phyloP scores from a whole-genome alignment of 2,888 invertebrate genomes.

The Orchesellides sinensis region DNA sequence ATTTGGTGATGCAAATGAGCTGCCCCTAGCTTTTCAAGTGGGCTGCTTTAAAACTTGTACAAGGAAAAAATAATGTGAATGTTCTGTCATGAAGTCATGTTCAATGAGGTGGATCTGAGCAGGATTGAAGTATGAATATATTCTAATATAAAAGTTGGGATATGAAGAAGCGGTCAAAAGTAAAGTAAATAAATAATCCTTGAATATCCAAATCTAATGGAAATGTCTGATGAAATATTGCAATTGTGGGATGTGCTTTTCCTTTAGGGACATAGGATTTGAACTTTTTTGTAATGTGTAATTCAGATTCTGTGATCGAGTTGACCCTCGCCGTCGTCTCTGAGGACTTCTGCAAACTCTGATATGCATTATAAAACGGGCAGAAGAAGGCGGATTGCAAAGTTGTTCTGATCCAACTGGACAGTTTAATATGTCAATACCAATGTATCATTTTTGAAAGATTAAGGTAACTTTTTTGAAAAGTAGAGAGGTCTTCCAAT shows the following conservation, averaged over 20 bases:
- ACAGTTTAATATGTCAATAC: conserved; percentile 56
- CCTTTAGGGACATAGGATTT: too few relatives aligned
- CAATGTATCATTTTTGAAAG: conserved; percentile 52
- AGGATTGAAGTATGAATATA: conserved; percentile 13
- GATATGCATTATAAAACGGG: conserved; percentile 35
- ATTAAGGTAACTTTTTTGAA: conserved; percentile 50
- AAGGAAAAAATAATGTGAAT: conserved; percentile 3
- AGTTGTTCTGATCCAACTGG: conserved; percentile 56
- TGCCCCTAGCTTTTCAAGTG: conserved; percentile 41
- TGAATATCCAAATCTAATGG: background rate
- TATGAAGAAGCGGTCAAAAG: background rate
- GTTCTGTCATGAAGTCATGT: conserved; percentile 42
- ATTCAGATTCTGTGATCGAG: conserved; percentile 1
- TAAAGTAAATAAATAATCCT: background rate
- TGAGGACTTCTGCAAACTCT: conserved; percentile 35
- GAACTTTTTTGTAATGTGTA: too few relatives aligned
- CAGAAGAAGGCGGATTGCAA: conserved; percentile 29
- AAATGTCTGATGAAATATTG: background rate
- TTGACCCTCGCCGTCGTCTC: conserved; percentile 30
- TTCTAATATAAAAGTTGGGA: background rate
- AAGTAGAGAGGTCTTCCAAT: background rate
- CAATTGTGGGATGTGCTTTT: background rate
- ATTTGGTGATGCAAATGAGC: conserved; percentile 44
- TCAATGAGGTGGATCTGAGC: conserved; percentile 31
- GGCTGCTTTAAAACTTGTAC: conserved; percentile 15